phyloP scores from a whole-genome alignment of 2,888 invertebrate species.

The Chironomus tentans region DNA sequence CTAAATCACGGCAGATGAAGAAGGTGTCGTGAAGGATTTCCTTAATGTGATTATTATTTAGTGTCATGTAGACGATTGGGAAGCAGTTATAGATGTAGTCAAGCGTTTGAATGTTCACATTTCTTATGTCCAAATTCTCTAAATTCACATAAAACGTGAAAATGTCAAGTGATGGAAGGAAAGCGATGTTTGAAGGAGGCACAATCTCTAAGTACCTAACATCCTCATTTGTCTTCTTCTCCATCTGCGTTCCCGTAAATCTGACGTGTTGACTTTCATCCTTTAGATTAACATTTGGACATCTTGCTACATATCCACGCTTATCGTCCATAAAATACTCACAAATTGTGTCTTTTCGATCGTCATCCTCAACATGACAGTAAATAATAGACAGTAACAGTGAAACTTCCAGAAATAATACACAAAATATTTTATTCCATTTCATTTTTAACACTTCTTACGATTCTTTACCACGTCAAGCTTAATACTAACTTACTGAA shows the following conservation, averaged over 20 bases:
- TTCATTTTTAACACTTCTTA: background rate
- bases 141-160: slow-evolving; percentile 5
- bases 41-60: background rate
- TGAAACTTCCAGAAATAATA: background rate
- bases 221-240: background rate
- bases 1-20: background rate
- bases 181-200: background rate
- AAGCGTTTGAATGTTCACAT: background rate
- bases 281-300: background rate
- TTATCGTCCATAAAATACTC: background rate
- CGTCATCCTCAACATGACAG: background rate
- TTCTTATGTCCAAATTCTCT: background rate
- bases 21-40: background rate
- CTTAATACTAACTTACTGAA: too few relatives aligned
- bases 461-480: background rate
- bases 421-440: background rate
- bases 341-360: background rate
- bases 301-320: background rate
- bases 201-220: background rate
- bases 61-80: background rate
- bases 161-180: slow-evolving; percentile 6
- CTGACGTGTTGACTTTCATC: background rate
- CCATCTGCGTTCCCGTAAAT: background rate
- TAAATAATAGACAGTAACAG: background rate
- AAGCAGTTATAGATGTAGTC: background rate